These are phyloP conservation scores for Callaeas wilsoni DNA, from an alignment of 2,113 vertebrate genomes.

Conservation along the genomic window DNA sequence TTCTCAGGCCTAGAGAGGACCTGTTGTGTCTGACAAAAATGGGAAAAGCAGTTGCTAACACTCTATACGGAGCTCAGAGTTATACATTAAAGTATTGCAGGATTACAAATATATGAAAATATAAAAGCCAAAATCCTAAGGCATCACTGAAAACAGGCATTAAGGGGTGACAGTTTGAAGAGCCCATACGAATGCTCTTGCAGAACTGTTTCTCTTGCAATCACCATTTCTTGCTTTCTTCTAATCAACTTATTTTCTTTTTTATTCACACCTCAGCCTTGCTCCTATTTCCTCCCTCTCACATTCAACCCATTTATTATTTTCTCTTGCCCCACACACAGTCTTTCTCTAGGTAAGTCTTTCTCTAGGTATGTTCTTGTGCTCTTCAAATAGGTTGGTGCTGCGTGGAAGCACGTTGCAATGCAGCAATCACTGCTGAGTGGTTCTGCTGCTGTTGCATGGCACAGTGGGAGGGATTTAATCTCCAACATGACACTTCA, in stretches of 20 bases:
- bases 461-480: constrained; percentile 2
- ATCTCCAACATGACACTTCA: not conserved
- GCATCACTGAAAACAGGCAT: not conserved
- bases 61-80: too few relatives aligned
- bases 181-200: not conserved
- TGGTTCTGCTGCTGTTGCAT: not conserved
- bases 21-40: too few relatives aligned
- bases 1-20: too few relatives aligned
- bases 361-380: not conserved
- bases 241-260: not conserved
- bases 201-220: not conserved
- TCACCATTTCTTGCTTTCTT: not conserved
- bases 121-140: too few relatives aligned
- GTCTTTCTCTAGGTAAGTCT: not conserved
- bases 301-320: not conserved
- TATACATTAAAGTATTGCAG: too few relatives aligned
- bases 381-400: not conserved
- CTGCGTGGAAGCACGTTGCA: not conserved
- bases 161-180: not conserved
- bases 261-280: not conserved
- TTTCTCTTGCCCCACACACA: not conserved
- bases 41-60: too few relatives aligned
- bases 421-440: not conserved
- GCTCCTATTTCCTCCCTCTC: not conserved
- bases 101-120: too few relatives aligned